Evolutionary conservation across 2,888 invertebrate species (phyloP), one percentile per base, ranked within the genome.

Genomic region (Crepidodera aurea): DNA sequence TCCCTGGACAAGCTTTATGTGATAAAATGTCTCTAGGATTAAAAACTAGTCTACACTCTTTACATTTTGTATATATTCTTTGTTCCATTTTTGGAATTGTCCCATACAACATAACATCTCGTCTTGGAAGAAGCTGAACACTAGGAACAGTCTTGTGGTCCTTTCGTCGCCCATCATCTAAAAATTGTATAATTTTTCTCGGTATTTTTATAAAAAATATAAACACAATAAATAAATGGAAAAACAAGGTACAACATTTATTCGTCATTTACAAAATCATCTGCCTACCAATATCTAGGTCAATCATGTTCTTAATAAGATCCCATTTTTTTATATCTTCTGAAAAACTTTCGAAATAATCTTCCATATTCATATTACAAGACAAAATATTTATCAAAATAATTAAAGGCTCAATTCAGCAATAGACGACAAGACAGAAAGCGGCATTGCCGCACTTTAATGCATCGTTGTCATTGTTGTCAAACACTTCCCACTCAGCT

Each of bases 41-140:
- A 65, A 67, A 67, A 39, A 69, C 58, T 58, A 68, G 60, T 50
- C 74, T 73, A 66, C 80, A 79, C 53, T 75, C 74, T 57, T 73
- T 77, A 67, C 80, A 80, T 61, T 74, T 75, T 48, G 72, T 72
- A 62, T 77, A 76, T n/a, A 77, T 69, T 51, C 75, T 69, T 60
- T 73, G 72, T 62, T 80, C 80, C 73, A 79, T 73, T 71, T 79
- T 78, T 4, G 81, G 80, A 61, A 76, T 78, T 6, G 70, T 72
- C 19, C 81, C 80, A 69, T 78, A 80, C 29, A 80, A 62, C 25
- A 70, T 70, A 62, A 78, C 74, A 69, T 79, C 77, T 66, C 77
- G 70, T 58, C 80, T 72, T 40, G 78, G 79, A 54, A 81, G 71
- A 46, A 78, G 67, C 48, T 71, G 73, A 16, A 76, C 75, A 55